These are phyloP conservation scores for Acestrorhynchus altus DNA, from an alignment of 2,797 vertebrate genomes.

Conservation along the genomic window DNA sequence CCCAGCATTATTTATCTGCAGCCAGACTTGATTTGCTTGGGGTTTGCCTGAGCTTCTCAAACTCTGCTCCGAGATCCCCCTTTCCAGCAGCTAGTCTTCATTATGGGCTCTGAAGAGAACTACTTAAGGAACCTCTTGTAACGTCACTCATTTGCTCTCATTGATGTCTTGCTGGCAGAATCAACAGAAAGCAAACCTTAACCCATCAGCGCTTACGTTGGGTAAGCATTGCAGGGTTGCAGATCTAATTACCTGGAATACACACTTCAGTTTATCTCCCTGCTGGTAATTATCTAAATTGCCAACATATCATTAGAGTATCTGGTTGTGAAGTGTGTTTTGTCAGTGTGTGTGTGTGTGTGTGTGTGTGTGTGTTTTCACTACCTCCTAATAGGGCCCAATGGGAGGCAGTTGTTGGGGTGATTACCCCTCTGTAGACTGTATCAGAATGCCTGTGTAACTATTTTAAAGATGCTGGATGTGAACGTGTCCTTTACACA, in stretches of 20 bases:
- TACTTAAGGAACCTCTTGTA: slow-evolving; percentile 35
- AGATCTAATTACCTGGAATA: slow-evolving; percentile 97
- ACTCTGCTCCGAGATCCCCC: neutral
- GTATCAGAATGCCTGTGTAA: slow-evolving; percentile 81
- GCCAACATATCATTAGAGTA: slow-evolving; percentile 92
- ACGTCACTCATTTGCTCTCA: slow-evolving; percentile 44
- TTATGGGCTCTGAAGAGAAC: slow-evolving; percentile 11
- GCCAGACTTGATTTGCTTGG: slow-evolving; percentile 54
- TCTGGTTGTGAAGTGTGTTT: slow-evolving; percentile 73
- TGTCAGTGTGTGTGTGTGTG: slow-evolving; percentile 30
- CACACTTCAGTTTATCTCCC: slow-evolving; percentile 97
- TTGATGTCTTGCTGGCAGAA: slow-evolving; percentile 36
- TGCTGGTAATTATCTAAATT: slow-evolving; percentile 98
- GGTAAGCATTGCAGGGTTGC: slow-evolving; percentile 70
- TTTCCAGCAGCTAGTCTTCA: slow-evolving; percentile 21
- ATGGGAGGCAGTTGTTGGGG: slow-evolving; percentile 90
- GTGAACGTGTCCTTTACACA: slow-evolving; percentile 72
- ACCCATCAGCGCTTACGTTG: slow-evolving; percentile 68
- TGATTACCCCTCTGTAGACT: slow-evolving; percentile 92
- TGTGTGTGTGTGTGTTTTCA: slow-evolving; percentile 68
- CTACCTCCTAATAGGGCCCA: slow-evolving; percentile 90
- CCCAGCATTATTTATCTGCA: slow-evolving; percentile 46
- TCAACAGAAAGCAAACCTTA: slow-evolving; percentile 58
- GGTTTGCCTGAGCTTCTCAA: slow-evolving; percentile 47
- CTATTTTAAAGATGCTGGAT: slow-evolving; percentile 78